Base-by-base conservation (phyloP, 53 echinoderm and acorn worm species). In the Patiria pectinifera region DNA sequence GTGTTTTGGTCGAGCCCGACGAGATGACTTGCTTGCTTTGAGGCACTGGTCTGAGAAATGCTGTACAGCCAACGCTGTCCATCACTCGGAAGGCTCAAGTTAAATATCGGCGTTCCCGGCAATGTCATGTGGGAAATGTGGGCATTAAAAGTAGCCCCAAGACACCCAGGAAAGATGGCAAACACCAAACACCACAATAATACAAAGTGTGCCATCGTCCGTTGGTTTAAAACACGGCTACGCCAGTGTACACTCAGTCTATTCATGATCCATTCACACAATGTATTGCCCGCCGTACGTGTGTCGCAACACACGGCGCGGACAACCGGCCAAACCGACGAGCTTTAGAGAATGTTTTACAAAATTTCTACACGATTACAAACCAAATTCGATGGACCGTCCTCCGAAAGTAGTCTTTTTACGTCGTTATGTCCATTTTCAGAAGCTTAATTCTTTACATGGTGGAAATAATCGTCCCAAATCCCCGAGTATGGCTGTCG, bases 21-120 rank as follows among this genome's bases (percentile, higher is more conserved):
- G 22, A 94, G 85, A 53, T 95, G 93, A 78, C 93, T 94, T 0
- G 91, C 96, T 91, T 87, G 91, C 66, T 96, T 89, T 46, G 95
- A 89, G 10, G 93, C 93, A 53, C 93, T 71, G 18, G 94, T 83
- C 82, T 86, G 92, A 62, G 96, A 94, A 15, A 97, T 71, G 46
- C 63, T 83, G 86, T 97, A 97, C 61, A 78, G 14, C 94, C 94
- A 94, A 45, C 80, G 85, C 45, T 69, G 74, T 16, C 91, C 94
- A 35, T 53, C 5, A 22, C 60, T 43, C 13, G 45, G 80, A 22
- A 96, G 79, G 91, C 94, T 94, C 45, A 81, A 71, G 86, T 96
- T 96, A 35, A 96, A 93, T 62, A 96, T 93, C 44, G 86, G 91
- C 90, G 92, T 87, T 47, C 89, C 91, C 15, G 93, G 71, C 45